These are phyloP conservation scores for Frieseomelitta varia DNA, from an alignment of 1,140 invertebrate genomes.

Conservation along the genomic window DNA sequence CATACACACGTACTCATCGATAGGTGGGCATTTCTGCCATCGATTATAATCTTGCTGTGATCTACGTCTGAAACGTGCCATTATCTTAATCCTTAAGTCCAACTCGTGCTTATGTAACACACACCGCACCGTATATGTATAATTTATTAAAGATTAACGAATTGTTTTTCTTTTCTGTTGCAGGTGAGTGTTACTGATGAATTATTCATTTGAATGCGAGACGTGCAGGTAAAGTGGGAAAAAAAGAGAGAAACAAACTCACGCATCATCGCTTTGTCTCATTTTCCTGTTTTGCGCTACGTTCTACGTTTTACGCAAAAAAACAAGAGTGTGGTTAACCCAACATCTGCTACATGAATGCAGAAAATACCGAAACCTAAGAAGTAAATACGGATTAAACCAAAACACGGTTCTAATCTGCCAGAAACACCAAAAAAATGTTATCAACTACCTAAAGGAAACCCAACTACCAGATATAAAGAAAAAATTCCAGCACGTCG, in stretches of 20 bases:
- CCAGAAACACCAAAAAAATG: too few species aligned
- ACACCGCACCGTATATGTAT: not conserved
- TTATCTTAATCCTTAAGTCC: not conserved
- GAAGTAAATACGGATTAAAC: too few species aligned
- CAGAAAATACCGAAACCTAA: too few species aligned
- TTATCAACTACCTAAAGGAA: too few species aligned
- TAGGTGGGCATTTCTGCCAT: not conserved
- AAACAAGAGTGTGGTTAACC: not conserved
- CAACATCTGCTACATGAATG: too few species aligned
- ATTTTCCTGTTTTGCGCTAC: not conserved
- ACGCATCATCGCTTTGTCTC: not conserved
- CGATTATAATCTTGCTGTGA: not conserved
- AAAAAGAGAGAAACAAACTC: not conserved
- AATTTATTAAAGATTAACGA: not conserved
- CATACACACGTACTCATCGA: not conserved
- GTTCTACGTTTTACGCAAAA: not conserved
- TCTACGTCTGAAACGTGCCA: not conserved
- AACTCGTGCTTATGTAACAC: not conserved
- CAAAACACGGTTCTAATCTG: too few species aligned
- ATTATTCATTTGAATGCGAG: not conserved
- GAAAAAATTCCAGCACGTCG: too few species aligned
- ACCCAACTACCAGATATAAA: too few species aligned
- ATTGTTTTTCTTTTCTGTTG: not conserved
- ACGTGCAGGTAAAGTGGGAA: not conserved
- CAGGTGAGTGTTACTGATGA: conserved; percentile 6